Evolutionary conservation across 2,113 vertebrate species (phyloP), one percentile per base, ranked within the genome.

Genomic region (Sylvietta virens): DNA sequence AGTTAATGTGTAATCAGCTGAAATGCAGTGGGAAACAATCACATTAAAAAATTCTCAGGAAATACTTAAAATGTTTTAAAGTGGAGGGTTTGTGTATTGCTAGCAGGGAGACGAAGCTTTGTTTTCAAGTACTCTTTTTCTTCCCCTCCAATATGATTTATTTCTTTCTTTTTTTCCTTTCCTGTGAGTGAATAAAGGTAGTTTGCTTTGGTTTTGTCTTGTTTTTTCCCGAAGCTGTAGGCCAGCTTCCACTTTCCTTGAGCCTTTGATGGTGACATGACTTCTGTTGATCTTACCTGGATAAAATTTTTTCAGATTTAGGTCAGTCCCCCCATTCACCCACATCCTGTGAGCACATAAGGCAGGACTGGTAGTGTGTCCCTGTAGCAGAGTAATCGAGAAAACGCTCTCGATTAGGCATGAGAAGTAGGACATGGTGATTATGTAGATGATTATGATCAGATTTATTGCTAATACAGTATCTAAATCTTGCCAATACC

Each of bases 321-420:
- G 12, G 17, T 33, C 27, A 74, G 24, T 58, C 16, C 39, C 16
- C 39, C 20, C 51, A 33, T 61, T 85, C 24, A 64, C 16, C 8
- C 47, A 42, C 11, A 24, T 39, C 16, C 12, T 50, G 3, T 76
- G 23, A 74, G 10, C 35, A 11, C 2, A 1, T 47, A 8, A 60
- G 20, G 31, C 39, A 72, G 40, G 58, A 54, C 15, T 37, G 4
- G 6, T n/a, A 30, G 14, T 6, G 8, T 57, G 31, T 42, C 23
- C 27, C 17, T 7, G 1, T 22, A 39, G 20, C 7, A 30, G 28
- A 74, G 45, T 60, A 39, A 66, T 58, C 0, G 0, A 51, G 51
- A 60, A 57, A 45, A 33, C 1, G 0, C 33, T 51, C 60, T 81
- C 37, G 16, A 30, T 73, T 13, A 45, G 37, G 28, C 69, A 53